Percentiles rank a stretch among this genome's conserved stretches.
phyloP scores from a whole-genome alignment of 1,140 invertebrate genomes.

The Scaptomyza hsui region DNA sequence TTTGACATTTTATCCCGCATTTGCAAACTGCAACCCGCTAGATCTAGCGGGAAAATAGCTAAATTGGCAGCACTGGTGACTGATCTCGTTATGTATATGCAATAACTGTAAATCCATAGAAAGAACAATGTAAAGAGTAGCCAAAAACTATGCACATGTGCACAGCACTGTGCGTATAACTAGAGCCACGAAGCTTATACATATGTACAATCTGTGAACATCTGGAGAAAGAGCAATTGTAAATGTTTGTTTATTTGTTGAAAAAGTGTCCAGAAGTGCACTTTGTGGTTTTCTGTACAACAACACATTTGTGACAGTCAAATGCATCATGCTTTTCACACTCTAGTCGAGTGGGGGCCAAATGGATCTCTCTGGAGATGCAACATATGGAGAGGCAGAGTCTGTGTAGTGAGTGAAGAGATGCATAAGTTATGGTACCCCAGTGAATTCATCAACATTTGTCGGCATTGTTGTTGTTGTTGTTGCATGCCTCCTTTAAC shows the following conservation, averaged over 20 bases:
- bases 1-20: too few relatives aligned
- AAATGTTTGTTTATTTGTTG: constrained; percentile 24
- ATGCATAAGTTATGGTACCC: constrained; percentile 36
- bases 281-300: constrained; percentile 10
- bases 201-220: too few relatives aligned
- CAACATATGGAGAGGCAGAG: constrained; percentile 66
- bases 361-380: constrained; percentile 36
- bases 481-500: too few relatives aligned
- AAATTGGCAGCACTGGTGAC: too few relatives aligned
- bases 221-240: constrained; percentile 5
- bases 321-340: constrained; percentile 13
- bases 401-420: constrained; percentile 49
- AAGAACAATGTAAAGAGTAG: too few relatives aligned
- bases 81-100: too few relatives aligned
- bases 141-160: too few relatives aligned
- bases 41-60: too few relatives aligned
- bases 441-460: constrained; percentile 55
- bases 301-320: constrained; percentile 1
- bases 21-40: too few relatives aligned
- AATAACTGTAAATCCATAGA: too few relatives aligned
- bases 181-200: too few relatives aligned
- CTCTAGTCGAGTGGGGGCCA: constrained; percentile 2
- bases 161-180: too few relatives aligned
- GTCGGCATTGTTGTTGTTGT: constrained; percentile 4
- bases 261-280: constrained; percentile 44